Percentiles rank a stretch among this genome's conserved stretches.
Evolutionary conservation across 2,888 invertebrate genomes (phyloP).

Genomic region (Tachina fera): DNA sequence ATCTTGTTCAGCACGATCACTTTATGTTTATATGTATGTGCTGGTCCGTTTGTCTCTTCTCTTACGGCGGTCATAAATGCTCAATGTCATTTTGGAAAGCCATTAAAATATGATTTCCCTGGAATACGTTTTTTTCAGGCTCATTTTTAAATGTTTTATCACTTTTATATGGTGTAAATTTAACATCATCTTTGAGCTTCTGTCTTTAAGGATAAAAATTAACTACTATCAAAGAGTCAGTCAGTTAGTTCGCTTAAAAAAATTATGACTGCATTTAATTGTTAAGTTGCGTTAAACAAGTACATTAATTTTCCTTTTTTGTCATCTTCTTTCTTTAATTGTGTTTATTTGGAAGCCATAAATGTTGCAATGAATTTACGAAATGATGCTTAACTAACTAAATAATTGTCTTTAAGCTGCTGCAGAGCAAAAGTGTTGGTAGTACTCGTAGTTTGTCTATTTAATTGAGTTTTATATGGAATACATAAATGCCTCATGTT

Average conservation of each 20-base stretch:
- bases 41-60: not conserved
- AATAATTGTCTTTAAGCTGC: constrained; percentile 21
- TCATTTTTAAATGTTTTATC: constrained; percentile 43
- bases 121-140: constrained; percentile 8
- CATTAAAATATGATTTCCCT: constrained; percentile 62
- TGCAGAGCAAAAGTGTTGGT: constrained; percentile 48
- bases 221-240: not conserved
- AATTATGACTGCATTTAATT: constrained; percentile 45
- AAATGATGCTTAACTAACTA: constrained; percentile 50
- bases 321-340: constrained; percentile 18
- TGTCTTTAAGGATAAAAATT: constrained; percentile 63
- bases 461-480: constrained; percentile 33
- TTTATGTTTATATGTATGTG: constrained; percentile 8
- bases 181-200: constrained; percentile 63
- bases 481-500: constrained; percentile 35
- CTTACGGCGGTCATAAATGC: not conserved
- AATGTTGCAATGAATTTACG: constrained; percentile 42
- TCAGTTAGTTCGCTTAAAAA: not conserved
- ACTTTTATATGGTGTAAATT: constrained; percentile 69
- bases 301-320: constrained; percentile 3
- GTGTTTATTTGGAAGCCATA: constrained; percentile 64
- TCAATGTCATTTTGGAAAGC: constrained; percentile 36
- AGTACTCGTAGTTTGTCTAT: not conserved
- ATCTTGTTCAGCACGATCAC: constrained; percentile 28
- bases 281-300: constrained; percentile 44